Evolutionary conservation across 2,888 invertebrate genomes (phyloP), one percentile per base, ranked within the genome.

Genomic region (Monopis laevigella): DNA sequence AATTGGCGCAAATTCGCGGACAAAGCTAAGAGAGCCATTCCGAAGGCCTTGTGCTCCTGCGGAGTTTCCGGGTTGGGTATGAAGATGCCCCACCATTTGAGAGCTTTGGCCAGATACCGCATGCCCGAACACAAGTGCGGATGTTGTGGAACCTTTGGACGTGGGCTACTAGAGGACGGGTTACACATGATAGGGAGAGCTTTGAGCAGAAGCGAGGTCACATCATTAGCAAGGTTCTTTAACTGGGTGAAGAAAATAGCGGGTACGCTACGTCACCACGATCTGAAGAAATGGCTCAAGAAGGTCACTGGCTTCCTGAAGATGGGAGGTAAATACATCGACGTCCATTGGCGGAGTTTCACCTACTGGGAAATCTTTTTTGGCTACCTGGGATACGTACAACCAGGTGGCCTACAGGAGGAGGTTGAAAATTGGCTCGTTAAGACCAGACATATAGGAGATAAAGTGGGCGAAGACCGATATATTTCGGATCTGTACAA

Each of bases 281-380:
- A 11, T 29, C 5, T 29, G 29, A 29, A 29, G 11, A 11, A 11
- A 11, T 11, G 7, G n/a, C n/a, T 29, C n/a, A 29, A 29, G 29
- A 4, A 29, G 29, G 29, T 11, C 4, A 11, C 29, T 5, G 29
- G 29, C 12, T 29, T n/a, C 29, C 7, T 29, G 7, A 29, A 29
- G 29, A 7, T n/a, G 29, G 29, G 29, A 5, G 29, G 29, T 29
- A 29, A 11, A 11, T 29, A 29, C 29, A 29, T 29, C 11, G 12
- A 29, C 29, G 6, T 11, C 4, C 29, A 29, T 10, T 29, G 29
- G 29, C 6, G 29, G 24, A 21, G 8, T 21, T 21, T 21, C 8
- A 21, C 24, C 5, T 21, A 21, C 24, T 21, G 24, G 24, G 24
- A 21, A 8, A 21, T 8, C 24, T 21, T 21, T 8, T 21, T 21